phyloP scores from a whole-genome alignment of 2,888 invertebrate genomes.

The Blastobasis lacticolella region DNA sequence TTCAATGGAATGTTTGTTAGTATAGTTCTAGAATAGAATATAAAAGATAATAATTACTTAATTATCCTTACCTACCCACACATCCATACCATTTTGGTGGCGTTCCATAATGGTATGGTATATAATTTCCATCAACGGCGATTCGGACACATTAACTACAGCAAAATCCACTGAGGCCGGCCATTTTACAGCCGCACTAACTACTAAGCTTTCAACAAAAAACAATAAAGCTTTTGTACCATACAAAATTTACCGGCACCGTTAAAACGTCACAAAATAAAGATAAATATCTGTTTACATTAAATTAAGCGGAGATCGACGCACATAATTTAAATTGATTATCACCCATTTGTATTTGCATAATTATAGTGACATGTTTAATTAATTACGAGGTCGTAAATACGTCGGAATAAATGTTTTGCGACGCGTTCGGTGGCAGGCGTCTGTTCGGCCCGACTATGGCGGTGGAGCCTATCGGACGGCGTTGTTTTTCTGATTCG shows the following conservation, averaged over 20 bases:
- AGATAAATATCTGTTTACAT: constrained; percentile 68
- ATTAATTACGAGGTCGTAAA: constrained; percentile 67
- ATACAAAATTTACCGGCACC: constrained; percentile 37
- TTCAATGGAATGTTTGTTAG: too few relatives aligned
- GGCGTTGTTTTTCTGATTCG: constrained; percentile 56
- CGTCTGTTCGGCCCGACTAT: constrained; percentile 61
- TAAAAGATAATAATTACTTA: constrained; percentile 13
- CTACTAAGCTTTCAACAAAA: constrained; percentile 32
- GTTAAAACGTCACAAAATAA: constrained; percentile 54
- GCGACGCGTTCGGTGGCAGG: constrained; percentile 58
- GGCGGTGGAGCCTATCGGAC: constrained; percentile 48
- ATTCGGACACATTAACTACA: constrained; percentile 30
- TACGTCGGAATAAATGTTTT: constrained; percentile 51
- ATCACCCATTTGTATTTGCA: constrained; percentile 67
- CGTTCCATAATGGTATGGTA: constrained; percentile 72
- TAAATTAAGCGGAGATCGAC: constrained; percentile 57
- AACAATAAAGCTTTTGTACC: constrained; percentile 37
- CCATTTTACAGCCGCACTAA: constrained; percentile 37
- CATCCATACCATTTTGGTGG: constrained; percentile 75
- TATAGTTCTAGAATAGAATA: too few relatives aligned
- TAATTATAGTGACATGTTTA: constrained; percentile 68
- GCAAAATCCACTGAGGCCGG: constrained; percentile 29
- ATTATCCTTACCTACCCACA: constrained; percentile 74
- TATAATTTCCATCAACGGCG: constrained; percentile 37
- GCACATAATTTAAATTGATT: constrained; percentile 65